These are phyloP conservation scores for Platysteira castanea DNA, from an alignment of 2,113 vertebrate genomes.

Conservation along the genomic window DNA sequence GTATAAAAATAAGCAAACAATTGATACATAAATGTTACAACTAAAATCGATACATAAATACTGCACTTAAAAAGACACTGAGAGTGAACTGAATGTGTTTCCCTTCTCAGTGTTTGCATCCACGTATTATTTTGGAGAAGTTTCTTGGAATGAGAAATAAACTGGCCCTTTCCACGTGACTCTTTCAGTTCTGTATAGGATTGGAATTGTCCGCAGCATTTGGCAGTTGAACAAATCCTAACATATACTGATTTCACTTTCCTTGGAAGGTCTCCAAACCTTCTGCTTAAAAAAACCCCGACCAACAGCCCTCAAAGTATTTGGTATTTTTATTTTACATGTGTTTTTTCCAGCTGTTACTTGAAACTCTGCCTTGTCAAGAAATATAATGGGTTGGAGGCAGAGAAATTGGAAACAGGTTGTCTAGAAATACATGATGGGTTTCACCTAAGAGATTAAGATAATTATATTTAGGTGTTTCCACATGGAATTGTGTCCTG, in stretches of 20 bases:
- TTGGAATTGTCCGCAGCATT: neutral
- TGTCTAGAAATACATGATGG: neutral
- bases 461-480: neutral
- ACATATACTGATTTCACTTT: neutral
- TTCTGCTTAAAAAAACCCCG: neutral
- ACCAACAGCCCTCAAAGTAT: neutral
- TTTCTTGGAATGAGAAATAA: neutral
- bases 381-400: neutral
- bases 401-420: neutral
- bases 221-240: neutral
- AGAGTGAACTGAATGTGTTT: neutral
- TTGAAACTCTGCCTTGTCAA: neutral
- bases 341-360: neutral
- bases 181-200: neutral
- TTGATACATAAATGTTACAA: neutral
- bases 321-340: neutral
- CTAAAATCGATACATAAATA: rapidly evolving
- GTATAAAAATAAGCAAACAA: neutral
- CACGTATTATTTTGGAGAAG: neutral
- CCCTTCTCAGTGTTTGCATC: neutral
- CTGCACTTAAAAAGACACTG: neutral
- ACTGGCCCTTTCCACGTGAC: neutral
- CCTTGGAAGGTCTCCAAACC: neutral
- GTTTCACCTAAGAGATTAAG: neutral
- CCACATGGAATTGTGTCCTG: neutral